A percentile compares a stretch with the other conserved stretches of the same genome.
Evolutionary conservation across 2,888 invertebrate genomes (phyloP).

Genomic region (Apamea sordens): DNA sequence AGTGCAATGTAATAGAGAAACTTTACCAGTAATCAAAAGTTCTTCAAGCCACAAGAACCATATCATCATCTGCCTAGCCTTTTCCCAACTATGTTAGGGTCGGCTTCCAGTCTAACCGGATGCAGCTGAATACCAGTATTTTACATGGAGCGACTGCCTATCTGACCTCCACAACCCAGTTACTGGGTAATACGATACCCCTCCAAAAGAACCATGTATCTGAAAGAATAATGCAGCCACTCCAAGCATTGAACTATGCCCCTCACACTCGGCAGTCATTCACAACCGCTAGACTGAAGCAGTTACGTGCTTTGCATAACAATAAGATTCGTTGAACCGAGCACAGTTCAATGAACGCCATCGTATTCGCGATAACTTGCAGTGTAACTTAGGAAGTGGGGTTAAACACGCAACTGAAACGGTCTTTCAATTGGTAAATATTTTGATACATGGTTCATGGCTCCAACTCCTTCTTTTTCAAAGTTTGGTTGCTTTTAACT

Average conservation of each 20-base stretch:
- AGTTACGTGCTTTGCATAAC: slow-evolving; percentile 16
- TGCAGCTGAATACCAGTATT: too few species aligned
- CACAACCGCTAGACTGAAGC: not conserved
- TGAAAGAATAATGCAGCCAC: not conserved
- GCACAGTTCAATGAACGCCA: slow-evolving; percentile 27
- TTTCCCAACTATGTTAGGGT: too few species aligned
- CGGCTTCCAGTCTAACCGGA: too few species aligned
- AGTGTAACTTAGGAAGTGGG: not conserved
- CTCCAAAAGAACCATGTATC: too few species aligned
- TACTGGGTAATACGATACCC: too few species aligned
- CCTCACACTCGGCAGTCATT: not conserved
- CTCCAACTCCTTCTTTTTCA: not conserved
- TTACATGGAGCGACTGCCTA: too few species aligned
- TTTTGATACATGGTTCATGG: not conserved
- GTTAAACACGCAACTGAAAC: slow-evolving; percentile 26
- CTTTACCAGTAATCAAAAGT: too few species aligned
- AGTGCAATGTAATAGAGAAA: too few species aligned
- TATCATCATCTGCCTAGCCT: too few species aligned
- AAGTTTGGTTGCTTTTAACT: too few species aligned
- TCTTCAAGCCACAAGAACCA: too few species aligned
- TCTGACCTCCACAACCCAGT: too few species aligned
- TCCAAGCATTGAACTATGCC: not conserved
- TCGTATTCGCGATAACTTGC: slow-evolving; percentile 14
- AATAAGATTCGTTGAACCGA: not conserved
- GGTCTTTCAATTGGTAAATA: slow-evolving; percentile 7